Percentiles rank a stretch among this genome's conserved stretches.
phyloP scores from a whole-genome alignment of 1,140 invertebrate genomes.

The Druon quercuslanigerum region DNA sequence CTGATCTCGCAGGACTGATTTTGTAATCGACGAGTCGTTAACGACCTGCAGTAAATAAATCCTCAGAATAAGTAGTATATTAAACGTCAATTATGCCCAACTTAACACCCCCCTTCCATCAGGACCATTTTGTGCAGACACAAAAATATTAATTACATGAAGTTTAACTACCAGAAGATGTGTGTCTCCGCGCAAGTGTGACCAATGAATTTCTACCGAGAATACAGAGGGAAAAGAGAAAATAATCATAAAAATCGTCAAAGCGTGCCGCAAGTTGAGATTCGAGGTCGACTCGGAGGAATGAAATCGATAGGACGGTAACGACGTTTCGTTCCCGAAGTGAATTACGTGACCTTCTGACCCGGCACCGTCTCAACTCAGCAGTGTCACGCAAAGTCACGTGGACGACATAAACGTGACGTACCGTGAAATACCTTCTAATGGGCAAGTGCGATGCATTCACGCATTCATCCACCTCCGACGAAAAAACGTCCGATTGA shows the following conservation, averaged over 20 bases:
- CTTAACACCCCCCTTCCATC: conserved; percentile 1
- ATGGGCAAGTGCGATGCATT: conserved; percentile 68
- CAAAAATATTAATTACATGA: conserved; percentile 31
- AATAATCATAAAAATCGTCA: conserved; percentile 39
- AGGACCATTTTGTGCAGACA: background rate
- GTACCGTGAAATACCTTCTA: conserved; percentile 73
- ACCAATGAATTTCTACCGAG: conserved; percentile 26
- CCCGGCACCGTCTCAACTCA: conserved; percentile 61
- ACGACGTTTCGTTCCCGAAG: conserved; percentile 56
- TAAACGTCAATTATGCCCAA: background rate
- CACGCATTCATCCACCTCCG: conserved; percentile 60
- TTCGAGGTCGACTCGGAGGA: conserved; percentile 36
- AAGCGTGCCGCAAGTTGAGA: conserved; percentile 42
- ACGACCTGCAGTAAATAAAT: background rate
- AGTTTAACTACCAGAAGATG: conserved; percentile 21
- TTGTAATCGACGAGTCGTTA: background rate
- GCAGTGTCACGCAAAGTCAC: conserved; percentile 70
- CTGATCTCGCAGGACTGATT: background rate
- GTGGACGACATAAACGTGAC: conserved; percentile 73
- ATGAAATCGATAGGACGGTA: conserved; percentile 52
- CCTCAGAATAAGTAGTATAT: background rate
- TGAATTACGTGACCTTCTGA: conserved; percentile 65
- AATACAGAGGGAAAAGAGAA: conserved; percentile 1
- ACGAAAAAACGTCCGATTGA: conserved; percentile 38
- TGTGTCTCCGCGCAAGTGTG: conserved; percentile 19